Percentiles rank a stretch among this genome's conserved stretches.
phyloP scores from a whole-genome alignment of 2,113 vertebrate genomes.

The Sialia sialis region DNA sequence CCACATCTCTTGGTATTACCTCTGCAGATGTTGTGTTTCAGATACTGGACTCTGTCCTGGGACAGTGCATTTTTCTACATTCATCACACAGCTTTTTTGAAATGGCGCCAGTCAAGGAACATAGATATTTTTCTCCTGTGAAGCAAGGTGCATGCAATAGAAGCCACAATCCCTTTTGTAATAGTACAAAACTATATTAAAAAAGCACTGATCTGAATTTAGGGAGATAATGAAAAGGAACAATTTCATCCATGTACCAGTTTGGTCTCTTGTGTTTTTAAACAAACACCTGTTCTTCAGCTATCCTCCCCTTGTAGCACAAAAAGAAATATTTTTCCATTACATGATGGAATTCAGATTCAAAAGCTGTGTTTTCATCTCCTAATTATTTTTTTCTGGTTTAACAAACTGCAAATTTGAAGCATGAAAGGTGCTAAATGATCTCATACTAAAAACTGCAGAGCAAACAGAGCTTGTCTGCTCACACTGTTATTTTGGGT shows the following conservation, averaged over 20 bases:
- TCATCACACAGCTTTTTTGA: background rate
- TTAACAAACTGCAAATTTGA: background rate
- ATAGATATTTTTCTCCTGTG: background rate
- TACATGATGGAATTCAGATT: slow-evolving; percentile 4
- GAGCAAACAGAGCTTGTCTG: background rate
- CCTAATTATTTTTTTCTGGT: background rate
- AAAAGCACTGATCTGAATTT: background rate
- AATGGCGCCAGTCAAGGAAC: background rate
- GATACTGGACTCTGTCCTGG: background rate
- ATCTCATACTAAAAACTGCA: background rate
- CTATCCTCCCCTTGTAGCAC: background rate
- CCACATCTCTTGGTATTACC: background rate
- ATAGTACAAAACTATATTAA: background rate
- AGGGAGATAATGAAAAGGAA: background rate
- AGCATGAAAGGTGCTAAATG: background rate
- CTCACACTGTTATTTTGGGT: background rate
- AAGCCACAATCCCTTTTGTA: background rate
- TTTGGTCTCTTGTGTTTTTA: background rate
- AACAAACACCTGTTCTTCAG: background rate
- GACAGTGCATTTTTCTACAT: background rate
- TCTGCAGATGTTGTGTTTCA: background rate
- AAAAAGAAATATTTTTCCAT: background rate
- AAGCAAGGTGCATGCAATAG: background rate
- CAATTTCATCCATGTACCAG: background rate
- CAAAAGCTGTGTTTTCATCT: background rate